A percentile compares a stretch with the other conserved stretches of the same genome.
phyloP scores from a whole-genome alignment of 2,888 invertebrate species.

The Aspidiotus destructor region DNA sequence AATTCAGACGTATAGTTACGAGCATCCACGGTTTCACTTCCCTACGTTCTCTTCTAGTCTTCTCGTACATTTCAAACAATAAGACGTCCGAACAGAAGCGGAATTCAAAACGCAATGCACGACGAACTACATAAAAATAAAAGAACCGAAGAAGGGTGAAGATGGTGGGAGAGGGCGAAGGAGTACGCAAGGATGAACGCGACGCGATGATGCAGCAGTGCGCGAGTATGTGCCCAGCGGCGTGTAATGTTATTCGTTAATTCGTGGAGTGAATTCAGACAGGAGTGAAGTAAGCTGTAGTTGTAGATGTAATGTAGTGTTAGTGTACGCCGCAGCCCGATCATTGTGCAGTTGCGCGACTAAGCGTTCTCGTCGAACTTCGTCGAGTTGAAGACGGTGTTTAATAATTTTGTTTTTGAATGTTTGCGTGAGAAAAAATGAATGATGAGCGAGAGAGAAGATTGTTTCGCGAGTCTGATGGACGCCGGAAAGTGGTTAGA shows the following conservation, averaged over 20 bases:
- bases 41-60: background rate
- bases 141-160: background rate
- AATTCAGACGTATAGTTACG: background rate
- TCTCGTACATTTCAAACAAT: background rate
- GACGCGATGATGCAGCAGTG: background rate
- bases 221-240: conserved; percentile 4
- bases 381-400: too few species aligned
- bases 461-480: too few species aligned
- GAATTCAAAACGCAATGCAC: background rate
- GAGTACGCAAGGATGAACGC: background rate
- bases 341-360: too few species aligned
- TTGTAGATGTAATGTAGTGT: too few species aligned
- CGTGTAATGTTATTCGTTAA: background rate
- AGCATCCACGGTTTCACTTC: background rate
- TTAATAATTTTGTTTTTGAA: too few species aligned
- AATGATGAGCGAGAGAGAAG: too few species aligned
- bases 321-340: too few species aligned
- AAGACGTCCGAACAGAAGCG: background rate
- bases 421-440: too few species aligned
- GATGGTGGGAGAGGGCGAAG: conserved; percentile 2
- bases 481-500: too few species aligned
- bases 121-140: background rate
- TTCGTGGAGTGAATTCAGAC: background rate
- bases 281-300: too few species aligned
- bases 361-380: too few species aligned